Percentiles rank a stretch among this genome's conserved stretches.
phyloP scores from a whole-genome alignment of 2,888 invertebrate species.

The Scaptomyza caliginosa region DNA sequence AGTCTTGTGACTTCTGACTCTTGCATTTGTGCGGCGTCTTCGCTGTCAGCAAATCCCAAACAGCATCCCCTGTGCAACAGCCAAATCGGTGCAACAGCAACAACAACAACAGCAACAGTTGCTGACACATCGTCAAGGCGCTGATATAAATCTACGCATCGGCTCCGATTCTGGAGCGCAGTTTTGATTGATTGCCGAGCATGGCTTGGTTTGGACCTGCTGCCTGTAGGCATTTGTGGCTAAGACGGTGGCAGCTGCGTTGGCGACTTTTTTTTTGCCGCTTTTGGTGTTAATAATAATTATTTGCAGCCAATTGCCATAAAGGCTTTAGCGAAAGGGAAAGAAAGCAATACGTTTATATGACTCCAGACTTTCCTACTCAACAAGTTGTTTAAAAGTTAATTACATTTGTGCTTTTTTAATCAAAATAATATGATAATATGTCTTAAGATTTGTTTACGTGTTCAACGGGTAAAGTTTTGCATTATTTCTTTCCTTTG shows the following conservation, averaged over 20 bases:
- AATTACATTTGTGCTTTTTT: background rate
- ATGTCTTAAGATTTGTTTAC: background rate
- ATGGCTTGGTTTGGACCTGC: conserved; percentile 9
- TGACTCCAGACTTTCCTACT: too few relatives aligned
- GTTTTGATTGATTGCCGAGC: conserved; percentile 62
- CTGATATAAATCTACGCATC: conserved; percentile 69
- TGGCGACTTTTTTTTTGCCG: conserved; percentile 46
- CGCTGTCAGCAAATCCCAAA: conserved; percentile 46
- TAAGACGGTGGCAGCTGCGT: conserved; percentile 13
- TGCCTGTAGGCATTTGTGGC: conserved; percentile 16
- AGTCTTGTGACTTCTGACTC: conserved; percentile 18
- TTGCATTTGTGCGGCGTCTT: conserved; percentile 55
- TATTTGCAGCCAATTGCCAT: conserved; percentile 49
- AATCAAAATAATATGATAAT: background rate
- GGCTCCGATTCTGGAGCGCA: conserved; percentile 57
- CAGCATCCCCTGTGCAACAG: conserved; percentile 23
- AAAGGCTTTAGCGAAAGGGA: conserved; percentile 12
- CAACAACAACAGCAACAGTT: conserved; percentile 37
- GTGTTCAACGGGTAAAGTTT: background rate
- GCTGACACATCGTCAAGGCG: conserved; percentile 60
- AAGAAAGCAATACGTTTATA: background rate
- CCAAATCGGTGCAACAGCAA: conserved; percentile 37
- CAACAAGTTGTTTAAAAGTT: background rate
- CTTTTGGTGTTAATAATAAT: conserved; percentile 76
- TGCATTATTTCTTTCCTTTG: background rate